Evolutionary conservation across 2,113 vertebrate genomes (phyloP).

Genomic region (Gulo gulo): DNA sequence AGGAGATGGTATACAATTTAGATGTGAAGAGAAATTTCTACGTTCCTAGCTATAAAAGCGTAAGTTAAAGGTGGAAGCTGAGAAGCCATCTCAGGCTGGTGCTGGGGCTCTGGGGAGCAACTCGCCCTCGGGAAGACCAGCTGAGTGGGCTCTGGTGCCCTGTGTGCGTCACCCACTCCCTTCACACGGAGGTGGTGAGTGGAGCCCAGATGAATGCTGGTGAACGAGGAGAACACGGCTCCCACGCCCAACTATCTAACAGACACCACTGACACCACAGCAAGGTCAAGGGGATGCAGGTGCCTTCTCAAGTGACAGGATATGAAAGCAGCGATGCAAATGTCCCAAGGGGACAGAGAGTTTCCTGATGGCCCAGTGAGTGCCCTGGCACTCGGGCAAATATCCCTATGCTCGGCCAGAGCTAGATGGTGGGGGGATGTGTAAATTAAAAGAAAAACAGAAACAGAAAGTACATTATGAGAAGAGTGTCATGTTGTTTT

Average conservation of each 20-base stretch:
- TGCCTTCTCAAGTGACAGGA: not conserved
- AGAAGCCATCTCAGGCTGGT: not conserved
- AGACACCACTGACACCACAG: fast-evolving
- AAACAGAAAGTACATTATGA: not conserved
- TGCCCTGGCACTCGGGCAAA: not conserved
- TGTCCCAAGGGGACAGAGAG: fast-evolving
- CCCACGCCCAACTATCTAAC: fast-evolving
- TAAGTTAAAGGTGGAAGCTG: not conserved
- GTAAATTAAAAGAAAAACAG: not conserved
- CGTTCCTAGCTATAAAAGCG: not conserved
- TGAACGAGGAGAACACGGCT: fast-evolving
- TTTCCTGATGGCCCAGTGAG: not conserved
- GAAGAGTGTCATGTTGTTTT: not conserved
- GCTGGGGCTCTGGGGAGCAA: fast-evolving
- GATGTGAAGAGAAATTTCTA: not conserved
- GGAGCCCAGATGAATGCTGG: fast-evolving
- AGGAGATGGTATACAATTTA: not conserved
- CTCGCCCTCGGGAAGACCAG: fast-evolving
- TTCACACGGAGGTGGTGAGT: fast-evolving
- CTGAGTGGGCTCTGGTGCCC: fast-evolving
- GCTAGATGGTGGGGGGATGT: fast-evolving
- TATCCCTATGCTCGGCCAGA: fast-evolving
- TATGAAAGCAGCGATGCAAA: not conserved
- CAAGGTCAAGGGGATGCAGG: fast-evolving
- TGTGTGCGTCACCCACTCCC: fast-evolving